These are phyloP conservation scores for Crambe crambe DNA, from an alignment of 37 sponge, comb jelly and placozoan genomes.

Conservation along the genomic window DNA sequence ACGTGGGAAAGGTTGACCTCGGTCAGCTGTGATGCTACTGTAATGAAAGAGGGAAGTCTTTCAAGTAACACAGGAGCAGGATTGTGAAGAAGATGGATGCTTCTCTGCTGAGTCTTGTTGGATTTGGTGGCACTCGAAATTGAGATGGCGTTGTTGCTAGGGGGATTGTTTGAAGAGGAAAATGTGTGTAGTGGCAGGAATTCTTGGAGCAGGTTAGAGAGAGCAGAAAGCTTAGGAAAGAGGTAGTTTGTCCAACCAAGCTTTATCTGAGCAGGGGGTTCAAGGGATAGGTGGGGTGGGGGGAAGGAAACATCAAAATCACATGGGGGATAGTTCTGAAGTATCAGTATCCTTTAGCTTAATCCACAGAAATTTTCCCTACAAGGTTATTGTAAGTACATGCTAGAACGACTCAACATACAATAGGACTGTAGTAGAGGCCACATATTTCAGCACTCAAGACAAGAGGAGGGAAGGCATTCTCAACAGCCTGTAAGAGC, in stretches of 20 bases:
- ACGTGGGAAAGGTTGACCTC: conserved; percentile 18
- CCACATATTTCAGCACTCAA: conserved; percentile 78
- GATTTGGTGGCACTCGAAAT: neutral
- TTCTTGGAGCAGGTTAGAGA: conserved; percentile 13
- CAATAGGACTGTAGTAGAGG: conserved; percentile 53
- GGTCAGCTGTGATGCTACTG: neutral
- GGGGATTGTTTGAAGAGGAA: neutral
- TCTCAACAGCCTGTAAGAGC: conserved; percentile 60
- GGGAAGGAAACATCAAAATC: no score
- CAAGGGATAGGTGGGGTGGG: no score
- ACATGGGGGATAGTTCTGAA: neutral
- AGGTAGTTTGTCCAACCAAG: conserved; percentile 41
- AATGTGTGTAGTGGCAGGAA: neutral
- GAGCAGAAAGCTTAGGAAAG: conserved; percentile 6
- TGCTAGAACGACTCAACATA: no score
- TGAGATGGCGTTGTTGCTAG: neutral
- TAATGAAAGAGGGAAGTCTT: conserved; percentile 37
- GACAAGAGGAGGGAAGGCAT: conserved; percentile 54
- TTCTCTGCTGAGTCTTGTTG: neutral
- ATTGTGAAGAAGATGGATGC: neutral
- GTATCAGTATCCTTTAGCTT: no score
- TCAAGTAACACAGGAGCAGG: neutral
- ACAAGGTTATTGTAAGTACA: no score
- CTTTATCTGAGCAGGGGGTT: conserved; percentile 52
- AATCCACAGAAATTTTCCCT: no score